Percentiles rank a stretch among this genome's conserved stretches.
phyloP scores from a whole-genome alignment of 1,140 invertebrate species.

The Scylla paramamosain region DNA sequence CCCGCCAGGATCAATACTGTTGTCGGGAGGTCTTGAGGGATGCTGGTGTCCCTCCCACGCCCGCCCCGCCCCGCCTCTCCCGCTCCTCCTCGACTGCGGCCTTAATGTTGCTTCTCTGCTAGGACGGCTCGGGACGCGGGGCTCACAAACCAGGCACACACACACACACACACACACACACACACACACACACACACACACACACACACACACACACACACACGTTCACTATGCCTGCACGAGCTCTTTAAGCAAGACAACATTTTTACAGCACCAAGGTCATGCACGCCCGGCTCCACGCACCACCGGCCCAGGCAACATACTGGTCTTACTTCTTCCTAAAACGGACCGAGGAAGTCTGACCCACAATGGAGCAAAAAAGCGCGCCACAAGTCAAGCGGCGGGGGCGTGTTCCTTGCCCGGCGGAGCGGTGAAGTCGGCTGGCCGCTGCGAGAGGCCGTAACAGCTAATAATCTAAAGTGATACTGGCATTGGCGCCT shows the following conservation, averaged over 20 bases:
- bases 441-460: neutral
- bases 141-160: neutral
- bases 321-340: neutral
- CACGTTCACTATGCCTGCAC: neutral
- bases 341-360: neutral
- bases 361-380: neutral
- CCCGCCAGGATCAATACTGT: neutral
- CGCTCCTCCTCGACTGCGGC: neutral
- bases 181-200: conserved; percentile 43
- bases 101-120: neutral
- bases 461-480: neutral
- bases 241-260: neutral
- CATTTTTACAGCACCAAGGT: neutral
- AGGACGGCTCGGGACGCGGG: neutral
- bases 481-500: conserved; percentile 9
- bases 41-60: neutral
- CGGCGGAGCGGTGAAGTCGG: neutral
- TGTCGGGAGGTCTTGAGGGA: neutral
- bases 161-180: conserved; percentile 40
- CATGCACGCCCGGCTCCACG: neutral
- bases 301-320: neutral
- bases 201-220: conserved; percentile 33
- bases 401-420: neutral
- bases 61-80: neutral
- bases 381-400: too few relatives aligned